These are phyloP conservation scores for Coecobrya sp. DNA, from an alignment of 2,888 invertebrate genomes.

Conservation along the genomic window DNA sequence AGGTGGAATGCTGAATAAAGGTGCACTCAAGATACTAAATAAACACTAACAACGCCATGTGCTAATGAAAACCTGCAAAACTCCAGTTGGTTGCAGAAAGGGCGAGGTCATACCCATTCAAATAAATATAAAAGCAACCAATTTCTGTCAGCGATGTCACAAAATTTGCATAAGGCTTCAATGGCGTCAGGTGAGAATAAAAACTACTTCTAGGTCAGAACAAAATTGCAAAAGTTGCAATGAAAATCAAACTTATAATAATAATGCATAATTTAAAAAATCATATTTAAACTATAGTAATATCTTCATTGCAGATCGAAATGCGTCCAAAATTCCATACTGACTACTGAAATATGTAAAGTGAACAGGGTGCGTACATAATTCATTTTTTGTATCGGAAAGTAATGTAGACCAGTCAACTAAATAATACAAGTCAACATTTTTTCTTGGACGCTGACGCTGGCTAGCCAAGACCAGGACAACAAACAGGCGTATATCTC, in stretches of 20 bases:
- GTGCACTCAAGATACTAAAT: not conserved
- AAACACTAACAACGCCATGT: not conserved
- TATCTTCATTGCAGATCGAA: no score
- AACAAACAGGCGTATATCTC: not conserved
- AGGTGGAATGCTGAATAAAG: not conserved
- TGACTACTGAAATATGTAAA: not conserved
- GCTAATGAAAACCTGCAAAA: not conserved
- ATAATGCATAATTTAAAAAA: no score
- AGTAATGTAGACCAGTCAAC: not conserved
- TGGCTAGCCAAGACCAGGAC: not conserved
- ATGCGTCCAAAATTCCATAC: not conserved
- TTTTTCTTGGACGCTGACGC: not conserved
- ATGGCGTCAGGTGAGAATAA: not conserved
- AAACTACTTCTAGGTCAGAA: not conserved
- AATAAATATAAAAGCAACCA: slow-evolving; percentile 30
- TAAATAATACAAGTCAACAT: not conserved
- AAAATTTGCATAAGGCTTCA: not conserved
- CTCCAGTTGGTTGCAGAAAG: not conserved
- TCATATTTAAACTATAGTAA: not conserved
- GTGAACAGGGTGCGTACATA: not conserved
- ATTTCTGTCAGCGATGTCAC: slow-evolving; percentile 8
- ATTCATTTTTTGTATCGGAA: slow-evolving; percentile 5
- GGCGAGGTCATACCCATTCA: slow-evolving; percentile 14
- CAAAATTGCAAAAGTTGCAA: not conserved
- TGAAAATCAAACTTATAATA: not conserved